phyloP scores from a whole-genome alignment of 2,888 invertebrate species.

The Tenodera sinensis region DNA sequence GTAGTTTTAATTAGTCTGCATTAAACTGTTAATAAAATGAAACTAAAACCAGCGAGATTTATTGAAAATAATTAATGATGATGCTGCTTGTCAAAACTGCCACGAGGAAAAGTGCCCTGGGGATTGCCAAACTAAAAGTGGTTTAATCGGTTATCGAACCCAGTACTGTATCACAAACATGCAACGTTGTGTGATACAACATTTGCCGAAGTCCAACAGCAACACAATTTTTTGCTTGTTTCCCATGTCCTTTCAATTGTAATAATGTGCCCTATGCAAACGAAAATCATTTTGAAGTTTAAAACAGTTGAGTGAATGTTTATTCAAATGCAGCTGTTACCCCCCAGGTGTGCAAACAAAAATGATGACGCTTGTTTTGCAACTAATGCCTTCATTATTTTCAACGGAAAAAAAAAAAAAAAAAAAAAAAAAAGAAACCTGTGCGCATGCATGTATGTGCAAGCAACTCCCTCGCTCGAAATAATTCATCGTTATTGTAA shows the following conservation, averaged over 20 bases:
- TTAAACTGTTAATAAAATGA: neutral
- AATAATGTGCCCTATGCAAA: neutral
- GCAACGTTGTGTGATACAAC: neutral
- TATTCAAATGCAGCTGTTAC: neutral
- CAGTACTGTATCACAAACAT: neutral
- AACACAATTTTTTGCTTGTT: neutral
- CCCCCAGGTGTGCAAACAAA: neutral
- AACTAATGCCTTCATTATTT: neutral
- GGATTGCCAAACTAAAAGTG: no score
- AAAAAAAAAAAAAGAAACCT: no score
- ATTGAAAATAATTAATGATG: neutral
- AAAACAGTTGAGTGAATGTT: neutral
- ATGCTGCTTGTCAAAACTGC: neutral
- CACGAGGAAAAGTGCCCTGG: neutral
- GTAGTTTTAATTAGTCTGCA: no score
- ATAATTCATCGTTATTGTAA: neutral
- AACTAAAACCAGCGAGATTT: neutral
- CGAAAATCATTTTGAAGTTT: neutral
- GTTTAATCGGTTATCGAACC: no score
- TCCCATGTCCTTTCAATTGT: neutral
- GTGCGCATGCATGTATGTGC: neutral
- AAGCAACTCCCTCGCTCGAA: neutral
- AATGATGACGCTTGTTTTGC: neutral
- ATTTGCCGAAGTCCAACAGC: neutral
- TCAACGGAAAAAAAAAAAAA: neutral